Base-by-base conservation (phyloP, 2,888 invertebrate species). In the Synergus gifuensis region DNA sequence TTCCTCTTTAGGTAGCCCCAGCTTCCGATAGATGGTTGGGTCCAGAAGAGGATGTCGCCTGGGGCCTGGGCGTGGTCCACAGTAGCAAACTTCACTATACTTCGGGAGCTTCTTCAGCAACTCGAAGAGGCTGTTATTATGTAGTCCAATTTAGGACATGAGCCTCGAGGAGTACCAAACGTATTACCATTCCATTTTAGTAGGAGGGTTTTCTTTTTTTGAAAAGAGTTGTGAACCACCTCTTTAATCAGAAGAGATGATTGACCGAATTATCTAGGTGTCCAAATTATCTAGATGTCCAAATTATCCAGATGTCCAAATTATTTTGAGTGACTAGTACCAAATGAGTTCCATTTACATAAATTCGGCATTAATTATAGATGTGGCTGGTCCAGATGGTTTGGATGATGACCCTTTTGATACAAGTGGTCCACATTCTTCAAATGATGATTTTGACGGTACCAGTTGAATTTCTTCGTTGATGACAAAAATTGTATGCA, bases 51-150 rank as follows among this genome's bases (percentile, higher is more conserved):
- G 84, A 86, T 86, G 89, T 90, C 88, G 91, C 91, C 89, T 66
- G 85, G 79, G 90, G 91, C 86, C 84, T 91, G 91, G 91, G 91
- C 91, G 91, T 91, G 91, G 90, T 88, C 81, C 82, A 86, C 89
- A 84, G 90, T 89, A 90, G 90, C 90, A 82, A 76, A 76, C 82
- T 81, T 83, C 78, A 82, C 82, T 83, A 83, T 79, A 82, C 81
- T 82, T 78, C 62, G 80, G 81, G 76, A 78, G 77, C 81, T 66
- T 81, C 80, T 81, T 83, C 82, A 83, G 77, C 69, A 78, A 76
- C 78, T 78, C 76, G 64, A 69, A 82, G 69, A 62, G 81, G 78
- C 80, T 84, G 83, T 88, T 88, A 90, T 89, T 89, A 89, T 88
- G 85, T 83, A 86, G 87, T 87, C 88, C 88, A 88, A 89, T 90